phyloP scores from a whole-genome alignment of 2,888 invertebrate species.

The Mechanitis mazaeus region DNA sequence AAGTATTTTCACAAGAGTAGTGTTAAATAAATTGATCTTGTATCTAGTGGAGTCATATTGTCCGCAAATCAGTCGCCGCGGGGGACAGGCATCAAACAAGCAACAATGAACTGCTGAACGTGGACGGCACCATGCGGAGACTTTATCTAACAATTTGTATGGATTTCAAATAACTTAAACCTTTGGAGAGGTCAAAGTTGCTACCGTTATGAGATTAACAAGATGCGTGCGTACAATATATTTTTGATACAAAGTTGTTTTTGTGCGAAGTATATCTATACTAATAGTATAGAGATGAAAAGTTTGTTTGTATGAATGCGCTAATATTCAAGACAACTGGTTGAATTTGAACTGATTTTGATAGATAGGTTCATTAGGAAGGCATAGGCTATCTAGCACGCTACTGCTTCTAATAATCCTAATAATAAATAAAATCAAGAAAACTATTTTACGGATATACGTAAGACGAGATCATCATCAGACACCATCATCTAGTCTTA shows the following conservation, averaged over 20 bases:
- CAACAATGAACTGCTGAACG: constrained; percentile 22
- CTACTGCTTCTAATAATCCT: no score
- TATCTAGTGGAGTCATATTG: constrained; percentile 12
- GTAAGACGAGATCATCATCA: no score
- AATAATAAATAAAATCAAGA: no score
- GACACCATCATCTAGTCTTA: no score
- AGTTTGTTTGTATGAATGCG: no score
- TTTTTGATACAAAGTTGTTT: not conserved
- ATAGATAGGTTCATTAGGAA: no score
- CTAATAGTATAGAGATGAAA: no score
- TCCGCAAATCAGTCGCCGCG: constrained; percentile 21
- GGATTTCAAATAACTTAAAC: constrained; percentile 21
- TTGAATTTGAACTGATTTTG: no score
- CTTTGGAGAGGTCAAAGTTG: constrained; percentile 18
- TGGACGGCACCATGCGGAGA: constrained; percentile 23
- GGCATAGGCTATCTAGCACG: no score
- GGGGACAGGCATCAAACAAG: constrained; percentile 20
- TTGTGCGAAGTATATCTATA: no score
- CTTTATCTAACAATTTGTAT: constrained; percentile 24
- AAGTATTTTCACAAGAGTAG: not conserved
- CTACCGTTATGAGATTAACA: constrained; percentile 16
- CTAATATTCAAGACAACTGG: no score
- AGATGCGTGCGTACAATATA: not conserved
- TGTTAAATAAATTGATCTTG: constrained; percentile 9
- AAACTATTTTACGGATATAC: no score